These are phyloP conservation scores for Astreopora myriophthalma DNA, from an alignment of 64 coral and sea anemone genomes.

Conservation along the genomic window DNA sequence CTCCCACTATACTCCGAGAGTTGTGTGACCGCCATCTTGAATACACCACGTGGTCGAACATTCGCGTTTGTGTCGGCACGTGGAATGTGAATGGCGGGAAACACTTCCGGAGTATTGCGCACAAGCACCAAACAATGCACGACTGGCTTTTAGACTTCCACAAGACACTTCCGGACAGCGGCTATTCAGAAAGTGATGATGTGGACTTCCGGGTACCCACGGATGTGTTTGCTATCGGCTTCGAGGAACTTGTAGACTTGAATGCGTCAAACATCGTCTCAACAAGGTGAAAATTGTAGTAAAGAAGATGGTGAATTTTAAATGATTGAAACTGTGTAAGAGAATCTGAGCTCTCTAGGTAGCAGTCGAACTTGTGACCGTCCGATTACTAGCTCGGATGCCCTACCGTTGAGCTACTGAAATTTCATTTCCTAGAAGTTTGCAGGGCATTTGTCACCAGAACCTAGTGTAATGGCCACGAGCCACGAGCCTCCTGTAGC, in stretches of 20 bases:
- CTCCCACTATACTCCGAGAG: slow-evolving; percentile 91
- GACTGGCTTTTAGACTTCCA: slow-evolving; percentile 98
- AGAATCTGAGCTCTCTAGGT: too few species aligned
- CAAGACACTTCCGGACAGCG: slow-evolving; percentile 74
- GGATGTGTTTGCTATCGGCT: slow-evolving; percentile 97
- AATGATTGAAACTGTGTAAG: too few species aligned
- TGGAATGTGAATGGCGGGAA: slow-evolving; percentile 98
- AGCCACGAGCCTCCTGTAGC: too few species aligned
- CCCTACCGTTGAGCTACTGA: too few species aligned
- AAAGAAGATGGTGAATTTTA: too few species aligned
- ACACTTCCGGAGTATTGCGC: slow-evolving; percentile 96
- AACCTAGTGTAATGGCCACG: too few species aligned
- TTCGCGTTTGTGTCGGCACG: slow-evolving; percentile 90
- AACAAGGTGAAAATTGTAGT: slow-evolving; percentile 85
- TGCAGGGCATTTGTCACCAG: too few species aligned
- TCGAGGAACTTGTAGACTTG: slow-evolving; percentile 95
- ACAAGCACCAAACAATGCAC: slow-evolving; percentile 98
- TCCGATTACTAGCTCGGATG: too few species aligned
- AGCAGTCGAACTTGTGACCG: too few species aligned
- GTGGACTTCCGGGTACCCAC: slow-evolving; percentile 77
- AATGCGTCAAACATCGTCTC: slow-evolving; percentile 98
- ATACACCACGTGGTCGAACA: slow-evolving; percentile 92
- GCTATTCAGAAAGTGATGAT: slow-evolving; percentile 61
- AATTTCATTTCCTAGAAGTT: too few species aligned
- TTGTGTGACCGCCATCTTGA: slow-evolving; percentile 96